Conservation (phyloP, 2,797 vertebrate species). For the Oryzias dopingdopingensis region DNA sequence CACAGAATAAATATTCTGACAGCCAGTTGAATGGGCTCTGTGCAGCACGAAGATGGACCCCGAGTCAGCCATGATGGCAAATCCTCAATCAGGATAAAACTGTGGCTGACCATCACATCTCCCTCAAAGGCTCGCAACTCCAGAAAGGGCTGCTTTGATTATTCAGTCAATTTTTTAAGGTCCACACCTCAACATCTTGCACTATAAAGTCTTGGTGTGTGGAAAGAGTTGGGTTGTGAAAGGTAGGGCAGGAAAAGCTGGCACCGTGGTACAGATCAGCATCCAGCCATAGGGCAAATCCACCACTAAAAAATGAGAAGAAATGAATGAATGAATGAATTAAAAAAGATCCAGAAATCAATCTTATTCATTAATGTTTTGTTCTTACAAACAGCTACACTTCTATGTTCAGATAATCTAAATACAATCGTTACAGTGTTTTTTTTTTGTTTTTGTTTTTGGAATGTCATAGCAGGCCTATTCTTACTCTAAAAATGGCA, state of each 20-base stretch:
- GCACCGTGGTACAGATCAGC: conserved; percentile 88
- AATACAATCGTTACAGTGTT: too few relatives aligned
- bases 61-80: conserved; percentile 4
- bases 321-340: background rate
- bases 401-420: too few relatives aligned
- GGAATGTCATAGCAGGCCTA: too few relatives aligned
- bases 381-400: background rate
- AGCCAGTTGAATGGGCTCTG: conserved; percentile 11
- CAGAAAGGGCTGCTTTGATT: conserved; percentile 11
- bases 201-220: conserved; percentile 89
- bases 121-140: background rate
- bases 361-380: background rate
- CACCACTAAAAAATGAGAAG: conserved; percentile 69
- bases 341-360: background rate
- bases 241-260: conserved; percentile 91
- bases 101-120: background rate
- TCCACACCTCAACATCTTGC: conserved; percentile 89
- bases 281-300: conserved; percentile 94
- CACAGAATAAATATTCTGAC: background rate
- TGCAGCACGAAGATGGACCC: conserved; percentile 7
- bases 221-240: conserved; percentile 89
- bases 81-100: conserved; percentile 24
- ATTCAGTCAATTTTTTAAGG: conserved; percentile 29
- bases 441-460: too few relatives aligned
- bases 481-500: too few relatives aligned